These are phyloP conservation scores for Nipponacmea schrenckii DNA, from an alignment of 2,888 invertebrate genomes.

Conservation along the genomic window DNA sequence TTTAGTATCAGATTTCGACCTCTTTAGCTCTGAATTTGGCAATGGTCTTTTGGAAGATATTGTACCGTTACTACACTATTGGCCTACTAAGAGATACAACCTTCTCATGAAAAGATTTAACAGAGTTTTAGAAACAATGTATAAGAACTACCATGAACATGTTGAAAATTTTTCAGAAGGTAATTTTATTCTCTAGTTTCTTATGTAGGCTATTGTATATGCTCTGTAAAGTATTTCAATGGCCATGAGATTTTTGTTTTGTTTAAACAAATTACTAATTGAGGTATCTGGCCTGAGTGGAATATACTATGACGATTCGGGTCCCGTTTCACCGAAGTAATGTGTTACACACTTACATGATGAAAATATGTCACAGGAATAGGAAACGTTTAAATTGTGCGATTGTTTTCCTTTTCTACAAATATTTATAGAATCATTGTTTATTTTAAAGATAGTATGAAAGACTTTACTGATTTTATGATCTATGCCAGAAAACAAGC, in stretches of 20 bases:
- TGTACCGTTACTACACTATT: slow-evolving; percentile 23
- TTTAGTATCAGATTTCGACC: slow-evolving; percentile 17
- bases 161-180: neutral
- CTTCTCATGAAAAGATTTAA: neutral
- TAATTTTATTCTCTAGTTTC: neutral
- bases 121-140: neutral
- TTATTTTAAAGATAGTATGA: slow-evolving; percentile 13
- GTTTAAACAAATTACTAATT: too few species aligned
- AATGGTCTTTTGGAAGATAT: slow-evolving; percentile 20
- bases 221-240: too few species aligned
- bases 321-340: too few species aligned
- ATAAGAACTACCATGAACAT: neutral
- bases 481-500: slow-evolving; percentile 27
- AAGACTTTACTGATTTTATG: slow-evolving; percentile 30
- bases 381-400: too few species aligned
- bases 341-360: too few species aligned
- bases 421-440: neutral
- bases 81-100: slow-evolving; percentile 15
- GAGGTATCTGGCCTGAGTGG: too few species aligned
- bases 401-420: too few species aligned
- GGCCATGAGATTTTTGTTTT: too few species aligned
- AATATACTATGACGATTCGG: too few species aligned
- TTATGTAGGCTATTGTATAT: too few species aligned
- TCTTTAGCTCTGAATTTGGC: neutral
- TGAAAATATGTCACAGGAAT: too few species aligned